Evolutionary conservation across 2,797 vertebrate genomes (phyloP).

Genomic region (Smutsia temminckii): DNA sequence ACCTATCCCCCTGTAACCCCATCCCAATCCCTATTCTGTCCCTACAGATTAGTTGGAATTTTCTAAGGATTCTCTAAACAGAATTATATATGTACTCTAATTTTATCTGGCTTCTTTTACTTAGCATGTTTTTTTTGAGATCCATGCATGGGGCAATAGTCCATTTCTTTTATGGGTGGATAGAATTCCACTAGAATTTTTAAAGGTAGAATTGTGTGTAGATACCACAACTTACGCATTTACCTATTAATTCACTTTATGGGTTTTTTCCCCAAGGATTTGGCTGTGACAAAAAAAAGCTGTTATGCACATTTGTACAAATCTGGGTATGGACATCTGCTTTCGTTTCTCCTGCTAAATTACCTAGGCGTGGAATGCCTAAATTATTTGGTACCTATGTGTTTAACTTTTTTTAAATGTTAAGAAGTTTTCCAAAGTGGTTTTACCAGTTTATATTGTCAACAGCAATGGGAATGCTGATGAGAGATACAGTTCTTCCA

Average conservation of each 20-base stretch:
- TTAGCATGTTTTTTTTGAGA: not conserved
- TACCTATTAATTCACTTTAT: not conserved
- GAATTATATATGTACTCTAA: not conserved
- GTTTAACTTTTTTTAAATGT: not conserved
- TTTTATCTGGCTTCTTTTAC: not conserved
- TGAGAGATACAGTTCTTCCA: not conserved
- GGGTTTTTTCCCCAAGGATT: not conserved
- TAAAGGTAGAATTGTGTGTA: not conserved
- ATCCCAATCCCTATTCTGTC: not conserved
- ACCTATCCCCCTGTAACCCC: too few relatives aligned
- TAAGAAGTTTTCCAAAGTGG: not conserved
- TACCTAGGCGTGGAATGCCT: not conserved
- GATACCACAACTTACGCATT: not conserved
- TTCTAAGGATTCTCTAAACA: not conserved
- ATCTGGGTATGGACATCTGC: not conserved
- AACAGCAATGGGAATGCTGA: too few relatives aligned
- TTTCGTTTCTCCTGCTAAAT: not conserved
- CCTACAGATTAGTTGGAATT: not conserved
- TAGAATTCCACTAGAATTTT: not conserved
- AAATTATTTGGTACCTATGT: not conserved
- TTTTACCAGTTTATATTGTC: not conserved
- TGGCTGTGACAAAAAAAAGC: not conserved
- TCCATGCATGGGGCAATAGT: not conserved
- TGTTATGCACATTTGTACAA: not conserved
- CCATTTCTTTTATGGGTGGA: not conserved